These are phyloP conservation scores for Sipunculus nudus DNA, from an alignment of 2,888 invertebrate genomes.

Conservation along the genomic window DNA sequence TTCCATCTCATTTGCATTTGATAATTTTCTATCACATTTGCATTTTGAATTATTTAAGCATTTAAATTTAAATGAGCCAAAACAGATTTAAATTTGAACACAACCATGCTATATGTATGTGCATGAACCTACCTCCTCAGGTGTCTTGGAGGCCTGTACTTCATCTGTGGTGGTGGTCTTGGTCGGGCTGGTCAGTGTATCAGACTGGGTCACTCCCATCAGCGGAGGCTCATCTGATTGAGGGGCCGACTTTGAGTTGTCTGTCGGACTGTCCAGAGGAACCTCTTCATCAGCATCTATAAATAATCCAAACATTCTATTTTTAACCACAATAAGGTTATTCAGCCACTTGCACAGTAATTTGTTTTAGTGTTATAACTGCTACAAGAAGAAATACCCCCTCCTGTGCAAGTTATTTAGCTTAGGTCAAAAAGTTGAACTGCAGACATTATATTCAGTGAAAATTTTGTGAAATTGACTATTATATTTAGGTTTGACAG, in stretches of 20 bases:
- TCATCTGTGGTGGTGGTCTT: constrained; percentile 2
- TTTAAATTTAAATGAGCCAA: neutral
- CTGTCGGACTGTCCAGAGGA: constrained; percentile 25
- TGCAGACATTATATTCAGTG: too few species aligned
- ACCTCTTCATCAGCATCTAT: constrained; percentile 22
- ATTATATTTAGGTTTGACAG: too few species aligned
- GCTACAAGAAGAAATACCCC: too few species aligned
- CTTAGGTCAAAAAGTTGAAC: too few species aligned
- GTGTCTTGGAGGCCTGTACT: neutral
- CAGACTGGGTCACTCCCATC: constrained; percentile 21
- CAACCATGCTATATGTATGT: neutral
- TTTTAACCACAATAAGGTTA: too few species aligned
- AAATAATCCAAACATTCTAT: neutral
- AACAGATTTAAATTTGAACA: neutral
- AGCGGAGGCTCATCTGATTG: constrained; percentile 14
- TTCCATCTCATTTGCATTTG: too few species aligned
- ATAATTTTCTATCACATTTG: too few species aligned
- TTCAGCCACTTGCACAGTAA: too few species aligned
- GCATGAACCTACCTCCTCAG: neutral
- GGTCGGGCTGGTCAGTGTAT: constrained; percentile 14
- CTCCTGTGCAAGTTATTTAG: too few species aligned
- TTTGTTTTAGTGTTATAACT: too few species aligned
- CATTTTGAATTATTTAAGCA: neutral
- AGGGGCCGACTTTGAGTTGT: constrained; percentile 22
- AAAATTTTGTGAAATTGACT: too few species aligned